phyloP scores from a whole-genome alignment of 1,140 invertebrate species.

The Gyrodactylus bullatarudis region DNA sequence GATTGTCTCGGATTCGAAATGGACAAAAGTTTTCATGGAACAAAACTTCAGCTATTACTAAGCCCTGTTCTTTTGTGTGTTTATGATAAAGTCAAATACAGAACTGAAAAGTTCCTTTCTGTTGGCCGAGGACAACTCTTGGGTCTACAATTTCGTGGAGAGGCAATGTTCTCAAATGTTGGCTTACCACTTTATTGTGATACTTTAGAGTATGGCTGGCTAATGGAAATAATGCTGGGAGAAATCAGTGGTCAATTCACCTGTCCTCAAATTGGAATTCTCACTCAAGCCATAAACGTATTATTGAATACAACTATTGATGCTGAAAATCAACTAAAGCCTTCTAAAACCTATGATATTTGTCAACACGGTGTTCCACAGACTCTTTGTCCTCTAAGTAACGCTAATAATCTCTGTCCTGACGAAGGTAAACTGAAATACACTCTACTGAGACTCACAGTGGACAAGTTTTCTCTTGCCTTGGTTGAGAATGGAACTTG shows the following conservation, averaged over 20 bases:
- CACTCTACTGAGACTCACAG: background rate
- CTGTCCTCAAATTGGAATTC: constrained; percentile 14
- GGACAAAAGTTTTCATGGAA: constrained; percentile 61
- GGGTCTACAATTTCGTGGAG: background rate
- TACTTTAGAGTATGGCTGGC: constrained; percentile 41
- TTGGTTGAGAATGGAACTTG: constrained; percentile 1
- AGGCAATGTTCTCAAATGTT: background rate
- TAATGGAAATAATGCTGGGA: constrained; percentile 23
- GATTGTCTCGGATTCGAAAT: constrained; percentile 79
- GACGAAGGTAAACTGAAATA: background rate
- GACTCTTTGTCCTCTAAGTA: constrained; percentile 1
- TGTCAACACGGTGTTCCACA: constrained; percentile 54
- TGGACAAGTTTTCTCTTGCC: background rate
- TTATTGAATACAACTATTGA: constrained; percentile 9
- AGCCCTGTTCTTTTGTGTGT: constrained; percentile 34
- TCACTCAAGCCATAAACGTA: background rate
- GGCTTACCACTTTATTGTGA: background rate
- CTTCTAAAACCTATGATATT: constrained; percentile 23
- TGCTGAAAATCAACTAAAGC: constrained; percentile 11
- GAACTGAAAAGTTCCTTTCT: background rate
- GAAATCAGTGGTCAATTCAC: constrained; percentile 20
- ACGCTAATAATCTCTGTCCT: background rate
- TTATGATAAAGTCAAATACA: constrained; percentile 13
- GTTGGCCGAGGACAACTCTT: background rate
- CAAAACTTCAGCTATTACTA: constrained; percentile 49